Evolutionary conservation across 1,140 invertebrate genomes (phyloP), one percentile per base, ranked within the genome.

Genomic region (Psilanteris sp.): DNA sequence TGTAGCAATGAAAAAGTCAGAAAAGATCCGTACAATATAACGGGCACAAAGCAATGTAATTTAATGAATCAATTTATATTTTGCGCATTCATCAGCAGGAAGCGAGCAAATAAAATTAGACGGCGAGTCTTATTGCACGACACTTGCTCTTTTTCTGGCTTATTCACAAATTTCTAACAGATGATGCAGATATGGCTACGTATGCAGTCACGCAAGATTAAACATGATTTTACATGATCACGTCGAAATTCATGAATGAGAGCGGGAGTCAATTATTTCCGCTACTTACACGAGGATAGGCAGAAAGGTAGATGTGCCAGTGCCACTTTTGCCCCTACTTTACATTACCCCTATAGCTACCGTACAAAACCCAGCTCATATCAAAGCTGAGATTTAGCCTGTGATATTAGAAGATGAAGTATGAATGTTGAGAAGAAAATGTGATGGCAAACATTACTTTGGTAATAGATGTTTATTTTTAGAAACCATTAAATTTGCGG

Each of bases 131-230:
- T 27, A 24, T 41, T 41, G 32, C 13, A n/a, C 27, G 55, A 14
- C 55, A 15, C 8, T 48, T 37, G 46, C 29, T 66, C 48, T 54
- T 66, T 61, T 66, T 36, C 39, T 20, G 29, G 61, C 39, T 44
- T 27, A 54, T 46, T 48, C 50, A 46, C 50, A 46, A 48, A 55
- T 67, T 66, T 46, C 16, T 10, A 36, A 16, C 48, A 57, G 64
- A 59, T 43, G 26, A 48, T 44, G 34, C 27, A 34, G 54, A 68
- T 59, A 70, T 29, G 20, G 24, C 34, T 43, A 59, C 54, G 36
- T 59, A 67, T 59, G 54, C 44, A 50, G 66, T 70, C 44, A 59
- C 44, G 54, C 43, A 70, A 70, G 66, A 70, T 59, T 52, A 70
- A 50, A 34, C 66, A 43, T 52, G 34, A 70, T 52, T 70, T 70